Conservation (phyloP, 2,113 vertebrate genomes). For the Pogonocichla stellata region DNA sequence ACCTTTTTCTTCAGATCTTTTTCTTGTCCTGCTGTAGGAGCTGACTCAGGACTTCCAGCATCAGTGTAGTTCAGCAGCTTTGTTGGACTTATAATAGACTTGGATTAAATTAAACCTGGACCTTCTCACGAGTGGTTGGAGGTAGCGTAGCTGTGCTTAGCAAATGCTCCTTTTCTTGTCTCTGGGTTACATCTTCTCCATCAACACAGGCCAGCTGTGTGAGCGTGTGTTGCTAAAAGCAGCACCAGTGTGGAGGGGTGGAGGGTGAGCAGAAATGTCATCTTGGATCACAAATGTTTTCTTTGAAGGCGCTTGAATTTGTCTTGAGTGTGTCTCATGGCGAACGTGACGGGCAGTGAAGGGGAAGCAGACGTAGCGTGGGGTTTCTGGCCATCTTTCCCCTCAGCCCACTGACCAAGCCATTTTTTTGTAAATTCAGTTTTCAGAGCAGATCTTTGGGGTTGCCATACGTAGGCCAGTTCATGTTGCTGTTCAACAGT, state of each 20-base stretch:
- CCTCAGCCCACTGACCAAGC: background rate
- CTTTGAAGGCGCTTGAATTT: background rate
- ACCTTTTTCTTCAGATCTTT: constrained; percentile 10
- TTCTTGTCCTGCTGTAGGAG: background rate
- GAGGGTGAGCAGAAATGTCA: constrained; percentile 13
- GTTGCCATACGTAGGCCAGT: background rate
- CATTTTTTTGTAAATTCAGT: background rate
- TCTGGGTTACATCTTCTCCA: background rate
- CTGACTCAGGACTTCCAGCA: constrained; percentile 5
- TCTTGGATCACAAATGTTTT: background rate
- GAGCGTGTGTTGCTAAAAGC: background rate
- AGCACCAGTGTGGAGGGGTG: background rate
- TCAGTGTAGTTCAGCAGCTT: background rate
- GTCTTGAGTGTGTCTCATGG: background rate
- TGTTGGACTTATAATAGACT: background rate
- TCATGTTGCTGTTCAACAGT: background rate
- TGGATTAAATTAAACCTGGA: constrained; percentile 8
- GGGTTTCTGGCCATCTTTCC: background rate
- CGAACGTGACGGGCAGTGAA: background rate
- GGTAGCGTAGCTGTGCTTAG: background rate
- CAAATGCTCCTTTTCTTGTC: background rate
- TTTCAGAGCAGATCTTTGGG: background rate
- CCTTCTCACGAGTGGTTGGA: background rate
- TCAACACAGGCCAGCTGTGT: background rate
- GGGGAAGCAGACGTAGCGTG: background rate